phyloP scores from a whole-genome alignment of 2,113 vertebrate genomes.

The Takifugu bimaculatus region DNA sequence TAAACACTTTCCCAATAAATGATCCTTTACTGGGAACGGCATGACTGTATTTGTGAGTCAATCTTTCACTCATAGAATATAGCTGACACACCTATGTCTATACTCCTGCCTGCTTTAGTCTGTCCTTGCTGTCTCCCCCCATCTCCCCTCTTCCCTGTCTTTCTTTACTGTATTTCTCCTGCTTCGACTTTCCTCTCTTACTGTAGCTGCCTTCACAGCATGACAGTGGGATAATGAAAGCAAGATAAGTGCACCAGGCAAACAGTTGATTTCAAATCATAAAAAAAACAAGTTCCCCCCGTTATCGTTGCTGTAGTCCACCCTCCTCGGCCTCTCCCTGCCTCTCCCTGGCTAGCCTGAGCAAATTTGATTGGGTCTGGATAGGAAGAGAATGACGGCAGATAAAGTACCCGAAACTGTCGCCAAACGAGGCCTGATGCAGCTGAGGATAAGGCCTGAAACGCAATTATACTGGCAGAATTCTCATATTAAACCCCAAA shows the following conservation, averaged over 20 bases:
- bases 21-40: slow-evolving; percentile 8
- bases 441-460: slow-evolving; percentile 71
- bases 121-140: slow-evolving; percentile 12
- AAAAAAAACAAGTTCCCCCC: slow-evolving; percentile 41
- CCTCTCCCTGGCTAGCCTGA: slow-evolving; percentile 48
- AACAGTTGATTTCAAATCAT: slow-evolving; percentile 68
- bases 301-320: slow-evolving; percentile 66
- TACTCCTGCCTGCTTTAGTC: slow-evolving; percentile 6
- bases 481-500: slow-evolving; percentile 72
- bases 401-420: slow-evolving; percentile 76
- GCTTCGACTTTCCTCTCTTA: slow-evolving; percentile 27
- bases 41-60: slow-evolving; percentile 12
- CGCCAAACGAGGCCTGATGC: slow-evolving; percentile 72
- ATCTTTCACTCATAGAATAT: slow-evolving; percentile 8
- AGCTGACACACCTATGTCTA: slow-evolving; percentile 7
- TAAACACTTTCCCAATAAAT: slow-evolving; percentile 1
- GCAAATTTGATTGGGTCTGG: slow-evolving; percentile 76
- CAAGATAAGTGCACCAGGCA: slow-evolving; percentile 71
- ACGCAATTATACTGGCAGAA: slow-evolving; percentile 71
- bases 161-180: slow-evolving; percentile 30
- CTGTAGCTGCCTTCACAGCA: slow-evolving; percentile 55
- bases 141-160: slow-evolving; percentile 12
- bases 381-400: slow-evolving; percentile 73
- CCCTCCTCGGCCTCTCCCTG: slow-evolving; percentile 49
- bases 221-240: slow-evolving; percentile 67